These are phyloP conservation scores for Lobophora halterata DNA, from an alignment of 2,888 invertebrate species.

Conservation along the genomic window DNA sequence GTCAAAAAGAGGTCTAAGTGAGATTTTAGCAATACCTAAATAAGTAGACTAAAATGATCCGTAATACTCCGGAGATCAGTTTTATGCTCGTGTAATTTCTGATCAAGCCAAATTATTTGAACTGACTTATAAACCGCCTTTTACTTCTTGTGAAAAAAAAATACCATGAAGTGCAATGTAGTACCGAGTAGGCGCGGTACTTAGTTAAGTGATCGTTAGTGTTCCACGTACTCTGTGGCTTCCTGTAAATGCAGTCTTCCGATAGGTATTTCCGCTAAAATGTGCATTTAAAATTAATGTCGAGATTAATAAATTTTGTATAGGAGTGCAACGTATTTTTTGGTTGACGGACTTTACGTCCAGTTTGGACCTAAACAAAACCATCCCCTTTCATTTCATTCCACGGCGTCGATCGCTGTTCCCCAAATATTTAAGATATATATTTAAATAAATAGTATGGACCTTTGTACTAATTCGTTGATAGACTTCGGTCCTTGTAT, in stretches of 20 bases:
- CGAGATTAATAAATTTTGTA: slow-evolving; percentile 41
- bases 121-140: slow-evolving; percentile 76
- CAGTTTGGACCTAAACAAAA: slow-evolving; percentile 30
- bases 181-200: slow-evolving; percentile 63
- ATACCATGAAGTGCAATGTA: slow-evolving; percentile 69
- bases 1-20: slow-evolving; percentile 49
- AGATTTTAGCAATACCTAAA: slow-evolving; percentile 57
- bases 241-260: slow-evolving; percentile 79
- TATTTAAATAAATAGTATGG: slow-evolving; percentile 41
- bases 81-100: slow-evolving; percentile 55
- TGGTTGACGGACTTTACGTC: slow-evolving; percentile 30
- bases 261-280: slow-evolving; percentile 75
- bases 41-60: slow-evolving; percentile 47
- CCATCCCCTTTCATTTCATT: slow-evolving; percentile 44
- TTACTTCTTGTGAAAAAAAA: slow-evolving; percentile 64
- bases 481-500: slow-evolving; percentile 47
- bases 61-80: slow-evolving; percentile 70
- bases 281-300: slow-evolving; percentile 73
- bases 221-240: slow-evolving; percentile 74
- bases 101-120: slow-evolving; percentile 77
- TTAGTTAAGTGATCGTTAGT: slow-evolving; percentile 74
- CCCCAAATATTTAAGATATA: slow-evolving; percentile 46
- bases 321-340: slow-evolving; percentile 34
- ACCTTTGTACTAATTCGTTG: slow-evolving; percentile 43
- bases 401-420: slow-evolving; percentile 56